These are phyloP conservation scores for Automeris io DNA, from an alignment of 2,888 invertebrate species.

Conservation along the genomic window DNA sequence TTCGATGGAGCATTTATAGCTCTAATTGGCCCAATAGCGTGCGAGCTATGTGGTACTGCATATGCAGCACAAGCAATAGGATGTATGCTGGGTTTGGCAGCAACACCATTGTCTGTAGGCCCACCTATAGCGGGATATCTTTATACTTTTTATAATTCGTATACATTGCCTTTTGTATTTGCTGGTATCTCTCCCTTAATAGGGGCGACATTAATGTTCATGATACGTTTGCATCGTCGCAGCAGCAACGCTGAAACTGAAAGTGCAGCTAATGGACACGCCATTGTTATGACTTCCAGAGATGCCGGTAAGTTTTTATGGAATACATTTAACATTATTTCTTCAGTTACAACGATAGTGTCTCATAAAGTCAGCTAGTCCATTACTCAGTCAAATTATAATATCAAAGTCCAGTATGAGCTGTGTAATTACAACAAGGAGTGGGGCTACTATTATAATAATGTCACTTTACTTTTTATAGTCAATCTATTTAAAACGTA, in stretches of 20 bases:
- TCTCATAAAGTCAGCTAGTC: too few relatives aligned
- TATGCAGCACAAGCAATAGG: constrained; percentile 95
- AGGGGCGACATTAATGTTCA: constrained; percentile 82
- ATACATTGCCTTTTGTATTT: constrained; percentile 85
- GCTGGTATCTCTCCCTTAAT: constrained; percentile 91
- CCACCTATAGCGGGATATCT: constrained; percentile 90
- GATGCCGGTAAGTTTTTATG: constrained; percentile 62
- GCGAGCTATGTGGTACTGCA: constrained; percentile 88
- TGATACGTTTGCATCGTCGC: constrained; percentile 32
- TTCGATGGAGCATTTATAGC: constrained; percentile 96
- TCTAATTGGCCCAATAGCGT: constrained; percentile 93
- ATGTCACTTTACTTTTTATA: too few relatives aligned
- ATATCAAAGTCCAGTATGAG: too few relatives aligned
- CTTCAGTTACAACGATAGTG: too few relatives aligned
- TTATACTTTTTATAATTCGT: constrained; percentile 78
- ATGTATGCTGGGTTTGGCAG: constrained; percentile 90
- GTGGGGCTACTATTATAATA: too few relatives aligned
- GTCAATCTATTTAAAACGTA: too few relatives aligned
- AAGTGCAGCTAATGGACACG: constrained; percentile 34
- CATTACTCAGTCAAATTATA: too few relatives aligned
- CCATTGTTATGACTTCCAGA: constrained; percentile 20
- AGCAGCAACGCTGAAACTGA: constrained; percentile 14
- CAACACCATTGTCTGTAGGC: constrained; percentile 90
- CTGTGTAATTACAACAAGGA: too few relatives aligned
- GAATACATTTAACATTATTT: too few relatives aligned